phyloP scores from a whole-genome alignment of 2,113 vertebrate genomes.

The Pantherophis guttatus region DNA sequence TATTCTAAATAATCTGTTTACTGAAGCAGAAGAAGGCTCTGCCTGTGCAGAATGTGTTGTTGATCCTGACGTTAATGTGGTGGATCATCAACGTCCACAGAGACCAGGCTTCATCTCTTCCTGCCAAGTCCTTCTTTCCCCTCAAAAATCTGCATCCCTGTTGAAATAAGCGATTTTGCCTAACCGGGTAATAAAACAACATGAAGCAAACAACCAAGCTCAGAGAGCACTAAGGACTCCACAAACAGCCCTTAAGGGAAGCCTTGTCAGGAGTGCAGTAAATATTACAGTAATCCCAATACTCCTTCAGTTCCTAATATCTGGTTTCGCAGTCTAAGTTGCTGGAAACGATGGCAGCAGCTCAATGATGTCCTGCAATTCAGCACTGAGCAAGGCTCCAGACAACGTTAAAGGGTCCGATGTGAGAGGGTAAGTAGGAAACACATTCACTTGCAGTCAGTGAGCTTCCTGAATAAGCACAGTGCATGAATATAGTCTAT shows the following conservation, averaged over 20 bases:
- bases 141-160: background rate
- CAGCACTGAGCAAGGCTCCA: background rate
- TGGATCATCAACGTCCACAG: background rate
- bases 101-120: background rate
- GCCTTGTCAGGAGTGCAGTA: background rate
- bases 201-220: background rate
- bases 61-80: background rate
- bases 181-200: background rate
- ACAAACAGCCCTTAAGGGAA: background rate
- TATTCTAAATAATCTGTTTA: background rate
- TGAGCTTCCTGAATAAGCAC: background rate
- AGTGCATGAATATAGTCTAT: background rate
- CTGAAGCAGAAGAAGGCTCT: background rate
- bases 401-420: background rate
- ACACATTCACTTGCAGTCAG: background rate
- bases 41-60: background rate
- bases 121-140: background rate
- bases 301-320: background rate
- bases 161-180: background rate
- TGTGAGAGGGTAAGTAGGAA: background rate
- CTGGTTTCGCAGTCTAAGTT: background rate
- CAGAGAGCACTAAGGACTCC: background rate
- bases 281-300: background rate
- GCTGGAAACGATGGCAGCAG: background rate
- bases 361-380: background rate